Evolutionary conservation across 1,140 invertebrate genomes (phyloP).

Genomic region (Drosophila trapezifrons): DNA sequence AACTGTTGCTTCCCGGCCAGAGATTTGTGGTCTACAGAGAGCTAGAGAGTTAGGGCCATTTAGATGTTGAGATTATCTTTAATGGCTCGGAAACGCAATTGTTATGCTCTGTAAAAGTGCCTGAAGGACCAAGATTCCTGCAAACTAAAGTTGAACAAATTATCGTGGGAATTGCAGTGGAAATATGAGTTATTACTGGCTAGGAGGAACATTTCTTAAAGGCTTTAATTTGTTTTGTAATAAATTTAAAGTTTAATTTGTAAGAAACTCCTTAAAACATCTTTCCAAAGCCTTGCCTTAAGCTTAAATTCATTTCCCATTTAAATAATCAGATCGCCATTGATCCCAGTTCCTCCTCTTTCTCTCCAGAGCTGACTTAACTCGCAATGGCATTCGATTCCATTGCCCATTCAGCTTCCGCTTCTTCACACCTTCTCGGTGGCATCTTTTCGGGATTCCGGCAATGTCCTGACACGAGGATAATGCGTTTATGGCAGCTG

Average conservation of each 20-base stretch:
- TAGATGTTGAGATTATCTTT: constrained; percentile 71
- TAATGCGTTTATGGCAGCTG: constrained; percentile 79
- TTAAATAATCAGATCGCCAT: constrained; percentile 19
- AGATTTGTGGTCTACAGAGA: constrained; percentile 61
- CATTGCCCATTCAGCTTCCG: background rate
- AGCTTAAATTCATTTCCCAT: constrained; percentile 14
- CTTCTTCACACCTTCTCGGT: constrained; percentile 8
- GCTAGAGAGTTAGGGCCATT: constrained; percentile 47
- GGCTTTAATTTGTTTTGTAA: too few relatives aligned
- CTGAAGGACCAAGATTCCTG: background rate
- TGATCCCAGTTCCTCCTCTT: background rate
- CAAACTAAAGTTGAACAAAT: background rate
- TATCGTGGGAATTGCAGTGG: background rate
- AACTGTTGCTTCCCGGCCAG: constrained; percentile 67
- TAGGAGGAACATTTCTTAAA: background rate
- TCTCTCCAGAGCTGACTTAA: background rate
- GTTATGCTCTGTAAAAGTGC: constrained; percentile 2
- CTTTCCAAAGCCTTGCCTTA: background rate
- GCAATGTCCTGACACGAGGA: constrained; percentile 40
- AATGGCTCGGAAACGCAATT: constrained; percentile 19
- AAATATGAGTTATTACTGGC: background rate
- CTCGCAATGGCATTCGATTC: constrained; percentile 29
- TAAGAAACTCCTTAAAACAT: background rate
- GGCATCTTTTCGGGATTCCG: constrained; percentile 27
- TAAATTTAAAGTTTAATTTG: too few relatives aligned